phyloP scores from a whole-genome alignment of 1,140 invertebrate genomes.

The Temnothorax longispinosus region DNA sequence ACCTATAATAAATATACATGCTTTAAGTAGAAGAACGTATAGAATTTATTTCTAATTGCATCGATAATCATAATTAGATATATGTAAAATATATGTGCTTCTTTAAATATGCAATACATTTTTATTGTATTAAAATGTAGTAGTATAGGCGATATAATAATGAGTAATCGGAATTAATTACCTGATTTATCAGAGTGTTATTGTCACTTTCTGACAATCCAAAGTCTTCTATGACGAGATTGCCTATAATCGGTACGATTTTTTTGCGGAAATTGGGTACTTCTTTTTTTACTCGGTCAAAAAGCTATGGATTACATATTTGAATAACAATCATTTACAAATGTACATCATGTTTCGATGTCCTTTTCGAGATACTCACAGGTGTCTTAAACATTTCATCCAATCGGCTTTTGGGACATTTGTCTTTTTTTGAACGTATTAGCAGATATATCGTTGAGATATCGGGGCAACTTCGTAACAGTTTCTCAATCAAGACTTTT shows the following conservation, averaged over 20 bases:
- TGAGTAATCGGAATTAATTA: no score
- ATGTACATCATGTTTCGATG: no score
- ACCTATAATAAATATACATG: no score
- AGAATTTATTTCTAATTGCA: no score
- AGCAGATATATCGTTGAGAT: slow-evolving; percentile 88
- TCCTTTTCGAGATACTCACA: background rate
- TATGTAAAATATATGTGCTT: no score
- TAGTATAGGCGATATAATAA: no score
- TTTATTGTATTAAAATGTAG: no score
- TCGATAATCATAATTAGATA: no score
- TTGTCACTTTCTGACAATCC: slow-evolving; percentile 88
- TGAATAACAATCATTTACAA: no score
- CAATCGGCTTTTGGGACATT: background rate
- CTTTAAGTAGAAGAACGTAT: no score
- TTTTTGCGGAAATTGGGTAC: slow-evolving; percentile 89
- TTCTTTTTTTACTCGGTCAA: slow-evolving; percentile 86
- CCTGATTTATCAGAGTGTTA: slow-evolving; percentile 85
- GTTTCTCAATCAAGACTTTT: slow-evolving; percentile 94
- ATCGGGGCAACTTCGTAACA: slow-evolving; percentile 92
- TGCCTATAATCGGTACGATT: slow-evolving; percentile 88
- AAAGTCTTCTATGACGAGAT: slow-evolving; percentile 87
- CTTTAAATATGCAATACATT: no score
- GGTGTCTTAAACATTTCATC: background rate
- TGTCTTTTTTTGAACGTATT: background rate
- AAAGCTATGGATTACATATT: slow-evolving; percentile 83